Conservation (phyloP, 2,888 invertebrate species). For the Eristalinus aeneus region DNA sequence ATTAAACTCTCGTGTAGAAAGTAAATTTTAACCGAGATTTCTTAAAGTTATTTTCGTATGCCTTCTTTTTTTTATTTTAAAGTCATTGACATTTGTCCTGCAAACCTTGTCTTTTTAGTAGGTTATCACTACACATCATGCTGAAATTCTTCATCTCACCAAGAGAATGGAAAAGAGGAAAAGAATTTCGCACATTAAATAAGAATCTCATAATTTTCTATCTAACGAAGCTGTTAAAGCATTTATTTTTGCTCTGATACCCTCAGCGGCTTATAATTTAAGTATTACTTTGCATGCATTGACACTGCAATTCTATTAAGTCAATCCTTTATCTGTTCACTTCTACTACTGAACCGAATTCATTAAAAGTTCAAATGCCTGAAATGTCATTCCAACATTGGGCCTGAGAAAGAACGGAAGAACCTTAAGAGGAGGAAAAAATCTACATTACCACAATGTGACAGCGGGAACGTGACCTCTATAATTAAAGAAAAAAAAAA, state of each 20-base stretch:
- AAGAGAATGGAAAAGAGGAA: too few species aligned
- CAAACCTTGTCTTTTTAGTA: neutral
- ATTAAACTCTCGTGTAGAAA: neutral
- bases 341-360: neutral
- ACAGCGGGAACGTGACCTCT: slow-evolving; percentile 56
- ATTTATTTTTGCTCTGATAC: slow-evolving; percentile 6
- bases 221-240: neutral
- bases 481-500: slow-evolving; percentile 8
- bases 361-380: slow-evolving; percentile 49
- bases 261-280: slow-evolving; percentile 24
- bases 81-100: neutral
- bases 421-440: neutral
- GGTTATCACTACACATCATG: neutral
- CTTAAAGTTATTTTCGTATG: too few species aligned
- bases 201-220: neutral
- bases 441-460: slow-evolving; percentile 9
- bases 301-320: neutral
- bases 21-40: too few species aligned
- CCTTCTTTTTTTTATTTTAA: neutral
- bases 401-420: slow-evolving; percentile 1
- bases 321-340: too few species aligned
- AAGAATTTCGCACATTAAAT: neutral
- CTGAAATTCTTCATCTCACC: too few species aligned
- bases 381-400: slow-evolving; percentile 50
- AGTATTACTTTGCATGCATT: slow-evolving; percentile 11